A percentile compares a stretch with the other conserved stretches of the same genome.
Conservation (phyloP, 2,888 invertebrate species). For the Agelastica alni region DNA sequence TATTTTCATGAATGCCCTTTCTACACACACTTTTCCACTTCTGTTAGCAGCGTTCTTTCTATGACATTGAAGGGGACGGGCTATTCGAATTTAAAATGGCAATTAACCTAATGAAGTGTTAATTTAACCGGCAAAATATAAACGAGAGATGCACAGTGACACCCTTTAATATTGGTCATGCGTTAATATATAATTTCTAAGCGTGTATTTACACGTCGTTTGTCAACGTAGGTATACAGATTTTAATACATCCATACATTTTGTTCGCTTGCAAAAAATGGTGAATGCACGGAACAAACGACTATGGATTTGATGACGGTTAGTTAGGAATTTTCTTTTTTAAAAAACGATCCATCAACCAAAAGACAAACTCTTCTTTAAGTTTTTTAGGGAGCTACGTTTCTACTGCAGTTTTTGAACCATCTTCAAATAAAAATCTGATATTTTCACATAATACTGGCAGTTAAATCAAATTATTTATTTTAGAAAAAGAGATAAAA, state of each 20-base stretch:
- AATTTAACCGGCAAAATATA: conserved; percentile 30
- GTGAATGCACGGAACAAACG: neutral
- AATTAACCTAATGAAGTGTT: conserved; percentile 38
- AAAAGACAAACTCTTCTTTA: no score
- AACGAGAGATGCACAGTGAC: neutral
- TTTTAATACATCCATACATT: no score
- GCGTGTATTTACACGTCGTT: conserved; percentile 21
- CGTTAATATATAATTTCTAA: conserved; percentile 18
- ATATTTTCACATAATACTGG: no score
- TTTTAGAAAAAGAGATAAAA: no score
- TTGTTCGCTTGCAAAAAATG: neutral
- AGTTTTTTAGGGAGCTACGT: no score
- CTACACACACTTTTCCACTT: neutral
- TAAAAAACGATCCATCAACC: no score
- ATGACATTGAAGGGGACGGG: neutral
- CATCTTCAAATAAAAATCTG: no score
- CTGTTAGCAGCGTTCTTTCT: neutral
- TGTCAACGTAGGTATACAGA: conserved; percentile 1
- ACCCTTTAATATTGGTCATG: conserved; percentile 19
- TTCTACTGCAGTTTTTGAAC: no score
- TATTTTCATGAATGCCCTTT: neutral
- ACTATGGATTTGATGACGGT: no score
- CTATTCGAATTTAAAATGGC: conserved; percentile 19
- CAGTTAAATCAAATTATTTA: no score
- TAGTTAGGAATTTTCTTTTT: no score